Percentiles rank a stretch among this genome's conserved stretches.
Conservation (phyloP, 1,140 invertebrate species). For the honey bee (Apis mellifera) region DNA sequence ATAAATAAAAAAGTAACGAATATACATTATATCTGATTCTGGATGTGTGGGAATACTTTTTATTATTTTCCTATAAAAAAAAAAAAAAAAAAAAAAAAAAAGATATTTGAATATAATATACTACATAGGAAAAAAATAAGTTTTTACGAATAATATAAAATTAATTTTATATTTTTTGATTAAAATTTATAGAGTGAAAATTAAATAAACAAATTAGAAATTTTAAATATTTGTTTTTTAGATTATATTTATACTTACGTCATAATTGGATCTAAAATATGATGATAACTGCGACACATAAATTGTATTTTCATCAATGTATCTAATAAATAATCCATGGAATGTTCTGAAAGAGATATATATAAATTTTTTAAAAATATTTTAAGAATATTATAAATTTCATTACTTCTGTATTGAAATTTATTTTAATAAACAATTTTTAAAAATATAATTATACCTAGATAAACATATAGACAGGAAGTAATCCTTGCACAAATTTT, state of each 20-base stretch:
- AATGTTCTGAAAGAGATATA: conserved; percentile 75
- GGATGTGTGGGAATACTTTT: conserved; percentile 70
- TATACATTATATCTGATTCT: conserved; percentile 72
- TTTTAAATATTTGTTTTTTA: neutral
- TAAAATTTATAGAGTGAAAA: neutral
- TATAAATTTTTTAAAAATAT: conserved; percentile 4
- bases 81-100: conserved; percentile 7
- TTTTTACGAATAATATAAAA: neutral
- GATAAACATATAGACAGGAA: conserved; percentile 78
- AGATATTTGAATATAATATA: neutral
- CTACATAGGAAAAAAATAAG: neutral
- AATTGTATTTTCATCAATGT: conserved; percentile 77
- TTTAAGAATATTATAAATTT: neutral
- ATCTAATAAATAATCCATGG: conserved; percentile 74
- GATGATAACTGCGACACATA: conserved; percentile 71
- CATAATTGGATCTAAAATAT: conserved; percentile 77
- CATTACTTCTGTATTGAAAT: neutral
- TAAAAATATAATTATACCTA: conserved; percentile 73
- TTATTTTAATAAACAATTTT: neutral
- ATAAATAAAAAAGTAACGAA: conserved; percentile 76
- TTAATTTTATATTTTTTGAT: neutral
- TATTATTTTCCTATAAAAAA: conserved; percentile 72
- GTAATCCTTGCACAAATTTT: conserved; percentile 78
- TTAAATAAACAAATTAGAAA: neutral
- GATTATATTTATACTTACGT: conserved; percentile 70